Evolutionary conservation across 2,797 vertebrate genomes (phyloP), one percentile per base, ranked within the genome.

Genomic region (Mionectes olivaceus): DNA sequence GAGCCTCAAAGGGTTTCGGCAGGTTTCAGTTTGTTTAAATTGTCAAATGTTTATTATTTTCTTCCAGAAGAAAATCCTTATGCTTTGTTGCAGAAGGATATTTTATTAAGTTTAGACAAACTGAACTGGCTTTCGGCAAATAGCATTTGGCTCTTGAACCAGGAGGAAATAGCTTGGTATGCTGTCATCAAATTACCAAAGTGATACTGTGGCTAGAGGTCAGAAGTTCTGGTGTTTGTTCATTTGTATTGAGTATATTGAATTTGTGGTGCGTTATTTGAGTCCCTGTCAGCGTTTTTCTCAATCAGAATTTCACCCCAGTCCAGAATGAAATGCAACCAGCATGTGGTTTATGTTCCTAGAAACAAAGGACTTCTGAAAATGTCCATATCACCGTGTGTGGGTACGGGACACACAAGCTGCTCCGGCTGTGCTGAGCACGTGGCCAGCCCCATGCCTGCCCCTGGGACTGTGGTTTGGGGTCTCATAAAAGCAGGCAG

Each of bases 31-130:
- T 97, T 97, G 78, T 96, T 97, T 96, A 91, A 88, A 92, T 92
- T 95, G 94, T 95, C 92, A 96, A 92, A 93, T 96, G 84, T 94
- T 97, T 96, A 80, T 95, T 90, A 83, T 95, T 94, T 97, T 96
- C 82, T 88, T 79, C 84, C 87, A 92, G 88, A 94, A 94, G 84
- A 77, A 91, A 92, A 86, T 74, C 44, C 52, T 63, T 88, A 65
- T 37, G 21, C 68, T 83, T 87, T 87, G 18, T 87, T 91, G 61
- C 64, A 90, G 73, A 94, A 94, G 89, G 70, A 33, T 94, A 75
- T 91, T 86, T 96, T 95, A 95, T 95, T 94, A 90, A 95, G 64
- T 85, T 95, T 86, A 96, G 89, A 92, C 76, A 89, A 91, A 95
- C 53, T 24, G 49, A 95, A 89, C 83, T 94, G 87, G 44, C 85